Conservation (phyloP, 2,888 invertebrate genomes). For the Pseudococcus jackbeardsleyi region DNA sequence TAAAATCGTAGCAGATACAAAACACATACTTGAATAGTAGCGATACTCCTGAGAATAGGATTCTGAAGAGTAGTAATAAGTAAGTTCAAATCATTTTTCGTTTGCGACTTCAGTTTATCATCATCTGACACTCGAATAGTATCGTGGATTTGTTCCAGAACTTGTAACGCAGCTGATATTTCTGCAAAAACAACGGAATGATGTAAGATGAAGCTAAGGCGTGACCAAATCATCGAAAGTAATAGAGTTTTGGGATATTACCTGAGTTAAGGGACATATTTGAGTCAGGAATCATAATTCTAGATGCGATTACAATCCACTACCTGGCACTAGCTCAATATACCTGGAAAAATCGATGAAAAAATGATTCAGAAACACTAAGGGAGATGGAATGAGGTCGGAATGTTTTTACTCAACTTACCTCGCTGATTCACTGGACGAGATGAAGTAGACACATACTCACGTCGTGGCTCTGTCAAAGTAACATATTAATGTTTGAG, state of each 20-base stretch:
- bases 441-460: too few relatives aligned
- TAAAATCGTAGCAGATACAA: not conserved
- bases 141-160: conserved; percentile 89
- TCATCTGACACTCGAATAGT: conserved; percentile 88
- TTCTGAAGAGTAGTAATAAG: conserved; percentile 73
- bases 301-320: not conserved
- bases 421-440: too few relatives aligned
- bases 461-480: too few relatives aligned
- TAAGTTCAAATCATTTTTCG: conserved; percentile 69
- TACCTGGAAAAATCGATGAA: too few relatives aligned
- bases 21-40: conserved; percentile 77
- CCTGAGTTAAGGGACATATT: conserved; percentile 59
- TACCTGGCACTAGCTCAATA: too few relatives aligned
- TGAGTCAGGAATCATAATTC: conserved; percentile 51
- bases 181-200: conserved; percentile 72
- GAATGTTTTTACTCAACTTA: too few relatives aligned
- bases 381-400: too few relatives aligned
- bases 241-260: not conserved
- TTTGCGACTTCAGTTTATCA: conserved; percentile 81
- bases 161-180: conserved; percentile 89
- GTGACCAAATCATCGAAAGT: not conserved
- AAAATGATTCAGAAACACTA: too few relatives aligned
- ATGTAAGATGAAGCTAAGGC: not conserved
- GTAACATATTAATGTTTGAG: not conserved
- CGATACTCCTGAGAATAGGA: conserved; percentile 90